Conservation (phyloP, 1,140 invertebrate species). For the Cepaea nemoralis region DNA sequence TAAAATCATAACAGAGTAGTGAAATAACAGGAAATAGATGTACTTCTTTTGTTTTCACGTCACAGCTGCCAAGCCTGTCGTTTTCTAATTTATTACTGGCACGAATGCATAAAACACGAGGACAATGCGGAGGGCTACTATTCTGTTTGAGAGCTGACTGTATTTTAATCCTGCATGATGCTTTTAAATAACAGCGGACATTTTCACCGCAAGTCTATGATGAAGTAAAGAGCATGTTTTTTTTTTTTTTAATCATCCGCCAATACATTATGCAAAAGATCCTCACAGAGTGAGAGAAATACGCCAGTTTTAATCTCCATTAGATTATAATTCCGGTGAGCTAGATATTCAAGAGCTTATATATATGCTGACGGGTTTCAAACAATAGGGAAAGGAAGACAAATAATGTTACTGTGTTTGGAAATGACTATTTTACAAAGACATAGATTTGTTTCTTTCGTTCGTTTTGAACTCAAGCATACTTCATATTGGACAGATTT, state of each 20-base stretch:
- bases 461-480: no score
- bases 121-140: background rate
- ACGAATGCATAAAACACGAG: background rate
- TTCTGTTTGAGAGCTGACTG: background rate
- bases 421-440: no score
- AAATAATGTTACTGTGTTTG: no score
- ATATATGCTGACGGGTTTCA: background rate
- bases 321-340: background rate
- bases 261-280: background rate
- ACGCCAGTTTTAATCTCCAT: background rate
- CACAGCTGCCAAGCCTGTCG: background rate
- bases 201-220: no score
- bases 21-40: background rate
- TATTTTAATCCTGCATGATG: background rate
- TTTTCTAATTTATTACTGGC: background rate
- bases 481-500: no score
- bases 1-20: background rate
- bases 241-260: background rate
- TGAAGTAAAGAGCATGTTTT: no score
- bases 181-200: no score
- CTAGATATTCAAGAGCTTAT: background rate
- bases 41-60: background rate
- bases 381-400: no score
- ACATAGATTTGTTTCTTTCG: no score
- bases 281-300: background rate